Conservation (phyloP, 2,113 vertebrate genomes). For the Aix galericulata region DNA sequence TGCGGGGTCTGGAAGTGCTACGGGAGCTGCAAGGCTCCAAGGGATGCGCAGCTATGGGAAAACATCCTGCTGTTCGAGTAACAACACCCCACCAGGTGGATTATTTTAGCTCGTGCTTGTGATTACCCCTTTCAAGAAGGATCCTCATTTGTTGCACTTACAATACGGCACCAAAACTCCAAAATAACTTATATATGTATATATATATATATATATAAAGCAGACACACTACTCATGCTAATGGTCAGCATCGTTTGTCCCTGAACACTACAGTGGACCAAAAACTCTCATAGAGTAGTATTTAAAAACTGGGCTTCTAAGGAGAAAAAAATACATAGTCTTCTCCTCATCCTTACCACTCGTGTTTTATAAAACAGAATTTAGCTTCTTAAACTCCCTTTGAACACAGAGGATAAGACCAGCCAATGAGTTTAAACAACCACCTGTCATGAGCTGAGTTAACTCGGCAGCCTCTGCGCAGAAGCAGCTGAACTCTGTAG, state of each 20-base stretch:
- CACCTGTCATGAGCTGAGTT: fast-evolving
- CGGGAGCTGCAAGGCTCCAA: not conserved
- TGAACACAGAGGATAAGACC: not conserved
- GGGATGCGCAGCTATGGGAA: fast-evolving
- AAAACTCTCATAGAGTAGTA: not conserved
- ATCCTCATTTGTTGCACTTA: not conserved
- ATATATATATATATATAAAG: too few species aligned
- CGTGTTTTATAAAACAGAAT: not conserved
- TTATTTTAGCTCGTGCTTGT: not conserved
- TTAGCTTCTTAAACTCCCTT: fast-evolving
- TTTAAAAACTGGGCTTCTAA: not conserved
- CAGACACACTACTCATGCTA: not conserved
- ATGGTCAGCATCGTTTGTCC: not conserved
- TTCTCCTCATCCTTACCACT: not conserved
- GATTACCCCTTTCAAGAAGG: not conserved
- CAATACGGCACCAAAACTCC: not conserved
- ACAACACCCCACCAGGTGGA: fast-evolving
- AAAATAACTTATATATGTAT: not conserved
- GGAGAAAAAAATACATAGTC: not conserved
- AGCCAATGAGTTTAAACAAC: not conserved
- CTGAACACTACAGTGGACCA: not conserved
- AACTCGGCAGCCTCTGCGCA: not conserved
- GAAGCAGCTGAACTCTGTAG: not conserved
- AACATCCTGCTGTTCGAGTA: not conserved
- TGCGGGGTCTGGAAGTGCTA: not conserved